These are phyloP conservation scores for Julus scanicus DNA, from an alignment of 2,888 invertebrate genomes.

Conservation along the genomic window DNA sequence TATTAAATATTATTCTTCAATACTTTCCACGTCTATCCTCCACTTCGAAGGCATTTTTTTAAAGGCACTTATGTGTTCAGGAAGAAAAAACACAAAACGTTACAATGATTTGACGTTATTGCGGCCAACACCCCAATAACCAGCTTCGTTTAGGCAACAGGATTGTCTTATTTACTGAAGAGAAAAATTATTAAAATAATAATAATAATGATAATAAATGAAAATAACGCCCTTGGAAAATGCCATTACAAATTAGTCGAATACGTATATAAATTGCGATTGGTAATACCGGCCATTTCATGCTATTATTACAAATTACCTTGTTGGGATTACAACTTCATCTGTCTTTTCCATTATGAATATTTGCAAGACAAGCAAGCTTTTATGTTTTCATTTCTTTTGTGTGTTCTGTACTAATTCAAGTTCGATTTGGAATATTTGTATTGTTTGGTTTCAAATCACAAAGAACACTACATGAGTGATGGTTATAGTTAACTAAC, in stretches of 20 bases:
- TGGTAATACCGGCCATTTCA: background rate
- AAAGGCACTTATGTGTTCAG: background rate
- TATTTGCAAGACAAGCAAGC: too few relatives aligned
- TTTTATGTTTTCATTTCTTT: too few relatives aligned
- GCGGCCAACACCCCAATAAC: constrained; percentile 18
- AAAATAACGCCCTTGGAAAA: background rate
- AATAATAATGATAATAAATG: too few relatives aligned
- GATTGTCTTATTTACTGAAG: background rate
- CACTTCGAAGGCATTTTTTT: background rate
- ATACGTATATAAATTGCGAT: background rate
- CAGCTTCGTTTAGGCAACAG: background rate
- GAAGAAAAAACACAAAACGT: background rate
- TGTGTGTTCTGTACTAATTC: too few relatives aligned
- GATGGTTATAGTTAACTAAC: too few relatives aligned
- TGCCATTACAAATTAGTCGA: background rate
- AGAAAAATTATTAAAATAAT: background rate
- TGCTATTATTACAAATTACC: background rate
- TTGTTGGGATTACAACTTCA: background rate
- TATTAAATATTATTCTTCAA: background rate
- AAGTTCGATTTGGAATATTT: too few relatives aligned
- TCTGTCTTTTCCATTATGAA: background rate
- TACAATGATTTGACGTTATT: background rate
- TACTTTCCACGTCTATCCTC: background rate
- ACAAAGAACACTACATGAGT: too few relatives aligned
- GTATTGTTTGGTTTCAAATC: too few relatives aligned